Percentiles rank a stretch among this genome's conserved stretches.
Conservation (phyloP, 2,888 invertebrate species). For the Bombylius discolor region DNA sequence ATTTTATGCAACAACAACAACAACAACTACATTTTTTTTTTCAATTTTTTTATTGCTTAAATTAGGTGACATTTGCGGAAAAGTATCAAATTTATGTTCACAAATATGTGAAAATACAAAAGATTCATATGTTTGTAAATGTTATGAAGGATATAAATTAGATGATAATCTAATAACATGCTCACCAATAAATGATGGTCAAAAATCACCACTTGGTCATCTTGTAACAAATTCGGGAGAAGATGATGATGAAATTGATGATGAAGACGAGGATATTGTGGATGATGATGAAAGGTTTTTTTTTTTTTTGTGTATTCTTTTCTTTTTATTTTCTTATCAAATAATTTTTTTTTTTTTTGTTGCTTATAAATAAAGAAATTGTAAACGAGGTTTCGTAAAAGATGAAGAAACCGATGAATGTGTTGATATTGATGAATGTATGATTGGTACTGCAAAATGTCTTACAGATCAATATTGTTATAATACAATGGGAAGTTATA, state of each 20-base stretch:
- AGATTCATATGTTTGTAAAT: constrained; percentile 42
- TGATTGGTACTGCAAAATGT: constrained; percentile 54
- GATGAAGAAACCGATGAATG: constrained; percentile 34
- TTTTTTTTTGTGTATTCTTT: too few species aligned
- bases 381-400: constrained; percentile 37
- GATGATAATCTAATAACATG: constrained; percentile 42
- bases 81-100: constrained; percentile 38
- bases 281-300: neutral
- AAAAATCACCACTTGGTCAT: neutral
- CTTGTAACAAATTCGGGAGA: neutral
- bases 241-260: constrained; percentile 17
- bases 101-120: constrained; percentile 45
- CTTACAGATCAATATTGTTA: constrained; percentile 45
- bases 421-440: constrained; percentile 58
- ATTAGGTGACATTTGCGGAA: constrained; percentile 43
- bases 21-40: neutral
- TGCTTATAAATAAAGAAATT: constrained; percentile 20
- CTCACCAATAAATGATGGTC: constrained; percentile 13
- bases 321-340: too few species aligned
- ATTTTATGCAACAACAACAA: neutral
- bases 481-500: constrained; percentile 55
- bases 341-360: neutral
- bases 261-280: neutral
- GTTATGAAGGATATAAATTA: constrained; percentile 37
- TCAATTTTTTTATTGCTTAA: constrained; percentile 8